Base-by-base conservation (phyloP, 92 coral and sea anemone genomes). In the Palythoa caribaeorum region DNA sequence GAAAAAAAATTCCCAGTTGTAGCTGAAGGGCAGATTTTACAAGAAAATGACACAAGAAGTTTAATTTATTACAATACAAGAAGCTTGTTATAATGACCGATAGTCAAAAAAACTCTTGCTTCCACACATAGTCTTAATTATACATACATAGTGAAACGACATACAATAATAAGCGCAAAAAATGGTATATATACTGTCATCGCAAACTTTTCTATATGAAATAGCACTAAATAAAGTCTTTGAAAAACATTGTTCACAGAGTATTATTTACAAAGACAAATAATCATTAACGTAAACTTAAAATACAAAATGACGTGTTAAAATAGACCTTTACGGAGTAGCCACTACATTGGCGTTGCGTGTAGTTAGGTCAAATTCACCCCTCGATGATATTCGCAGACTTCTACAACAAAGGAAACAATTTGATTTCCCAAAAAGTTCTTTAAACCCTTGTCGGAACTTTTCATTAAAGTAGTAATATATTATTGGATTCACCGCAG, bases 401-500 rank as follows among this genome's bases (percentile, higher is more conserved):
- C 76, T 47, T 21, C 86, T 81, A 17, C 76, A 81, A 17, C 86
- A 81, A 14, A 53, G 53, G 9, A 48, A 70, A 36, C 3, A 15
- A 0, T 35, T 68, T 12, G 62, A 21, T 17, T 14, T 17, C 14
- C 19, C 20, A 0, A 60, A n/a, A 17, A 81, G 14, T 12, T 17
- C 62, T 38, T 51, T 66, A 39, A 81, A 65, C 5, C 86, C 86
- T 13, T 53, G 86, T 66, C 86, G 86, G 20, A 81, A 81, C 76
- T 66, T 81, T 15, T 81, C 75, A 51, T 81, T 81, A 40, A 81
- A 81, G 20, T 19, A 0, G 44, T 81, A 81, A 47, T 81, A 81
- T 3, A 81, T 81, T 16, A 81, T 66, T 9, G 86, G 86, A 66
- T 81, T 81, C 9, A 81, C 76, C 2, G 86, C 86, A 3, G 86